Conservation (phyloP, 2,888 invertebrate species). For the Rhabditoides inermis region DNA sequence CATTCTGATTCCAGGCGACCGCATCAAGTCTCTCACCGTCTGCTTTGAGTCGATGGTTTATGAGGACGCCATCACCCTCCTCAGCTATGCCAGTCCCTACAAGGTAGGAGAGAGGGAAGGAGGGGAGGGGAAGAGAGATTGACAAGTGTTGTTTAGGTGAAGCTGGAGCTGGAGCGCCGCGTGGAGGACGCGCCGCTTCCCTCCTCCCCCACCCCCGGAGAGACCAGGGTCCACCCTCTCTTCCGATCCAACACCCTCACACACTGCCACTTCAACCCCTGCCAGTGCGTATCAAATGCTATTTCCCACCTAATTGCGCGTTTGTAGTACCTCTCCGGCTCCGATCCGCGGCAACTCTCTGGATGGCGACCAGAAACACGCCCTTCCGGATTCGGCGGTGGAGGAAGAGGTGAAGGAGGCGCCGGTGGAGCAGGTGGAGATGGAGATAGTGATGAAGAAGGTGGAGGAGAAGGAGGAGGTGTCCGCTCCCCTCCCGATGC, state of each 20-base stretch:
- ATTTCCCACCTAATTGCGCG: background rate
- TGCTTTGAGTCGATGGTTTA: constrained; percentile 79
- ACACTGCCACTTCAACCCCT: constrained; percentile 33
- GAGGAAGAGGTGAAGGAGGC: too few species aligned
- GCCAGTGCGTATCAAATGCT: constrained; percentile 7
- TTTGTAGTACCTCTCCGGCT: constrained; percentile 7
- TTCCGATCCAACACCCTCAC: constrained; percentile 36
- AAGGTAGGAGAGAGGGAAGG: too few species aligned
- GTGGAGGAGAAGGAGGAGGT: constrained; percentile 1
- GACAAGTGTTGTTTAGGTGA: constrained; percentile 14
- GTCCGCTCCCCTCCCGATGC: too few species aligned
- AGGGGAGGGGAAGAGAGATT: too few species aligned
- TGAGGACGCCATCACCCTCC: constrained; percentile 78
- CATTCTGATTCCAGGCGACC: constrained; percentile 65
- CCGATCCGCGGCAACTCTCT: constrained; percentile 21
- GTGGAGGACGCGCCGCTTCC: constrained; percentile 12
- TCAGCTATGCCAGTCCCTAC: constrained; percentile 83
- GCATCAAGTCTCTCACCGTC: constrained; percentile 76
- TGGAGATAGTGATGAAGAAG: constrained; percentile 8
- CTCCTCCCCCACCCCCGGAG: background rate
- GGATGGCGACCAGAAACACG: constrained; percentile 23
- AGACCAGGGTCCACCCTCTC: constrained; percentile 19
- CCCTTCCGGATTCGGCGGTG: too few species aligned
- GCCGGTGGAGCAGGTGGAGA: constrained; percentile 3
- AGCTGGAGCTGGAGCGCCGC: constrained; percentile 30